These are phyloP conservation scores for Thalpophila matura DNA, from an alignment of 2,888 invertebrate genomes.

Conservation along the genomic window DNA sequence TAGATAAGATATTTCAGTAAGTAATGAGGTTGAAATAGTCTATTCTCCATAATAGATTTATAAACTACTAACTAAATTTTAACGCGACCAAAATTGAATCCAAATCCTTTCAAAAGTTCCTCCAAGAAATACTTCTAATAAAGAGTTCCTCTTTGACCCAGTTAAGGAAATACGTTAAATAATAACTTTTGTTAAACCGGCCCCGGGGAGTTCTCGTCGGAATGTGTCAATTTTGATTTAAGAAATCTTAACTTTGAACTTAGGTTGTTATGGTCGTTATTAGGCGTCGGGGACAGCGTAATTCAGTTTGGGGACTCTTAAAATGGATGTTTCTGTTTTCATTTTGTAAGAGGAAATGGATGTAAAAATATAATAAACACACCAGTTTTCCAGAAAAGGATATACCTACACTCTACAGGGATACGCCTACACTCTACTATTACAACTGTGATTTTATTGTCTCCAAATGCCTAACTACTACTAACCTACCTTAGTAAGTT, in stretches of 20 bases:
- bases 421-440: too few species aligned
- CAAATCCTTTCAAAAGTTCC: slow-evolving; percentile 33
- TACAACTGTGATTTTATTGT: too few species aligned
- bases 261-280: slow-evolving; percentile 36
- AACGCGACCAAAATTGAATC: slow-evolving; percentile 27
- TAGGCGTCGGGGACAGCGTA: slow-evolving; percentile 31
- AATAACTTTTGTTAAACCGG: slow-evolving; percentile 45
- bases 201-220: slow-evolving; percentile 20
- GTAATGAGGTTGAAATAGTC: too few species aligned
- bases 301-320: slow-evolving; percentile 42
- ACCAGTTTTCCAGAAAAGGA: too few species aligned
- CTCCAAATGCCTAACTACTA: too few species aligned
- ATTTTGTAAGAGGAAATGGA: slow-evolving; percentile 3
- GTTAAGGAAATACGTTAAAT: slow-evolving; percentile 39
- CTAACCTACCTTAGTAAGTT: too few species aligned
- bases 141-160: slow-evolving; percentile 44
- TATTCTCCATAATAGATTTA: too few species aligned
- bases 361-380: background rate
- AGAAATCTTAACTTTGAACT: slow-evolving; percentile 46
- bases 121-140: slow-evolving; percentile 41
- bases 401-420: too few species aligned
- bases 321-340: slow-evolving; percentile 5
- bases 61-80: slow-evolving; percentile 26
- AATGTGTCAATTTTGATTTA: slow-evolving; percentile 61
- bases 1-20: too few species aligned